These are phyloP conservation scores for Podarcis raffonei DNA, from an alignment of 2,113 vertebrate genomes.

Conservation along the genomic window DNA sequence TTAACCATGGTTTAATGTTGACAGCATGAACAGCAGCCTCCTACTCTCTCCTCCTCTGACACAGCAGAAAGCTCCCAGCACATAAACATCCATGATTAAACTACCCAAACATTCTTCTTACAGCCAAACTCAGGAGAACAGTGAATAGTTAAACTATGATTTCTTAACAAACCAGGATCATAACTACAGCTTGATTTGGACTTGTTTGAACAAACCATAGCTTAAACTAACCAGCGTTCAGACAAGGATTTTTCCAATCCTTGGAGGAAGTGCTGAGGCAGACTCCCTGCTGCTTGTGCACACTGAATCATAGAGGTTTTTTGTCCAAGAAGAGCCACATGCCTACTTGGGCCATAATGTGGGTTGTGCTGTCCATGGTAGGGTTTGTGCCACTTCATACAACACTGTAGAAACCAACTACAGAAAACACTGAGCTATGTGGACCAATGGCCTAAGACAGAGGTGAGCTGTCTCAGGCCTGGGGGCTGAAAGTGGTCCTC, in stretches of 20 bases:
- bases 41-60: neutral
- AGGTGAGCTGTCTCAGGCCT: too few species aligned
- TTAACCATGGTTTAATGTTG: neutral
- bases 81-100: neutral
- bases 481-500: too few species aligned
- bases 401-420: too few species aligned
- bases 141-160: neutral
- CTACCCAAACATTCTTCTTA: neutral
- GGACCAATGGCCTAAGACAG: too few species aligned
- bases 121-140: neutral
- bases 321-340: too few species aligned
- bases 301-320: too few species aligned
- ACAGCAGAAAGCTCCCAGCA: neutral
- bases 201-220: neutral
- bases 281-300: neutral
- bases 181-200: neutral
- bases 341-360: too few species aligned
- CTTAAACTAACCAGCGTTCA: neutral
- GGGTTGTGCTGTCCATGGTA: too few species aligned
- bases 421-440: too few species aligned
- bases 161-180: neutral
- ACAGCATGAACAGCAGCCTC: neutral
- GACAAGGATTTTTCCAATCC: too few species aligned
- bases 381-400: too few species aligned
- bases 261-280: neutral